Base-by-base conservation (phyloP, 2,888 invertebrate genomes). In the Autographa gamma region DNA sequence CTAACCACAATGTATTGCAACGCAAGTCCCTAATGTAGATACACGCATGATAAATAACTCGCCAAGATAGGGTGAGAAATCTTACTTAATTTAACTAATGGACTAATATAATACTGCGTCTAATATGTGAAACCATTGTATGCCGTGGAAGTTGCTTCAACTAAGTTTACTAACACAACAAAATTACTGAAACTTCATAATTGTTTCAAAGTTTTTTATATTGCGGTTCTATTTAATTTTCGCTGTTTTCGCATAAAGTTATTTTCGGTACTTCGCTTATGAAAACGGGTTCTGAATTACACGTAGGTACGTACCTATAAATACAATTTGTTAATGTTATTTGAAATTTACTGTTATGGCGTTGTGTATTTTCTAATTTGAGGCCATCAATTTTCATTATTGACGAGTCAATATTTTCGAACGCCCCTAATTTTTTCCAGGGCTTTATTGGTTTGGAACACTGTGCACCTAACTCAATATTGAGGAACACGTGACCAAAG, bases 11-110 rank as follows among this genome's bases (percentile, higher is more conserved):
- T 92, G 89, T 93, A 92, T 92, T 90, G 90, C 91, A 88, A 85
- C 85, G 85, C 87, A 86, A 89, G 87, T 90, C 92, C 93, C 92
- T 89, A 90, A 85, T 81, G 85, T 80, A 86, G 84, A 83, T 86
- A 89, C 88, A 89, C 89, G 89, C 90, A 92, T 93, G 94, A 94
- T 93, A 94, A 93, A 94, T 93, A 93, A 91, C 92, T 91, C 83
- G 81, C 83, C 85, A 87, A 91, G 91, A 91, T 90, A 89, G 93
- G 93, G 92, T 89, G 93, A 90, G 91, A 91, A 92, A 93, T 93
- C 93, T 93, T 93, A 88, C 89, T 91, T 94, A 93, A 95, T 95
- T 93, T 94, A 92, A 93, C 93, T 95, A 94, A 95, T 95, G 94
- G 93, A 92, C 89, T 90, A 88, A 91, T 89, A 90, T 91, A 85